Conservation (phyloP, 2,113 vertebrate species). For the Dinomys branickii region DNA sequence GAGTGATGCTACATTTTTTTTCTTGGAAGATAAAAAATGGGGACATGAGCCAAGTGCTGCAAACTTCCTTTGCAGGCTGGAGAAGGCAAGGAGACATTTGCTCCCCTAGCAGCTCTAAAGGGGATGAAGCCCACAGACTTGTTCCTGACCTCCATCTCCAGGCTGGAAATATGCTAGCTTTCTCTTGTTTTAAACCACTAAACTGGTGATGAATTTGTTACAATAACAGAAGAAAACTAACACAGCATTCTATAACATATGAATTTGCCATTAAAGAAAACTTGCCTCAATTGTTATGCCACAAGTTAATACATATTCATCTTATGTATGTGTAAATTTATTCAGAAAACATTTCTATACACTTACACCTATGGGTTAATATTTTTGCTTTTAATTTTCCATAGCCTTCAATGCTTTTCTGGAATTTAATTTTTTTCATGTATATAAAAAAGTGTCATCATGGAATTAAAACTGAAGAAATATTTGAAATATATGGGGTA, state of each 20-base stretch:
- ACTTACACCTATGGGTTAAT: neutral
- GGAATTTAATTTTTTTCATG: neutral
- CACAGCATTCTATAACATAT: neutral
- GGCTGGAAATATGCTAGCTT: neutral
- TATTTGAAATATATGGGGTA: neutral
- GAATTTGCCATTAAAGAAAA: neutral
- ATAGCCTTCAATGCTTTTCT: neutral
- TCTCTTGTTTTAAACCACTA: neutral
- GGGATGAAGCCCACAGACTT: rapidly evolving
- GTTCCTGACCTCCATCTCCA: neutral
- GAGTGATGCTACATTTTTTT: neutral
- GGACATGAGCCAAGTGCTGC: neutral
- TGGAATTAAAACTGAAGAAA: neutral
- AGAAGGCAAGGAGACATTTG: neutral
- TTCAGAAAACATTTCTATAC: neutral
- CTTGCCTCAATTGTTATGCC: neutral
- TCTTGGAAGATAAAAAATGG: neutral
- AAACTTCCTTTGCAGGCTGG: neutral
- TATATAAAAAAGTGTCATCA: neutral
- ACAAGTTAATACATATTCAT: neutral
- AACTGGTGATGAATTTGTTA: neutral
- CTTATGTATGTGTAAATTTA: neutral
- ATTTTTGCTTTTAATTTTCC: neutral
- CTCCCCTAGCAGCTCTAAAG: neutral
- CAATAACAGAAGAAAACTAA: neutral